Evolutionary conservation across 2,888 invertebrate species (phyloP).

Genomic region (Nebria salina): DNA sequence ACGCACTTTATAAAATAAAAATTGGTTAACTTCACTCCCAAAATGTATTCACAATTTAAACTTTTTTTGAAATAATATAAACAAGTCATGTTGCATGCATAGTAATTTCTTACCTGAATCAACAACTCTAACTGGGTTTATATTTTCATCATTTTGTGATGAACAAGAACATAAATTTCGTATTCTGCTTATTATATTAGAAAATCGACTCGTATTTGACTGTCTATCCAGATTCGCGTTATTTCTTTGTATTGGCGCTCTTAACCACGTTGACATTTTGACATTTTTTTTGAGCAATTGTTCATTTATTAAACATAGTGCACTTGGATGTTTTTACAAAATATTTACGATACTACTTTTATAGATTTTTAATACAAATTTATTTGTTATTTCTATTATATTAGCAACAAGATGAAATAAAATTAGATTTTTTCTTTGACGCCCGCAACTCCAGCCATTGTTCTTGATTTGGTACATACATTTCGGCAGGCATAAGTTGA

Average conservation of each 20-base stretch:
- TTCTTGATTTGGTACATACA: conserved; percentile 93
- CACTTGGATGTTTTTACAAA: not conserved
- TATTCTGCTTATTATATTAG: conserved; percentile 7
- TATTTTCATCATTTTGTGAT: not conserved
- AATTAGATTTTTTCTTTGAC: conserved; percentile 57
- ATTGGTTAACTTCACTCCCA: not conserved
- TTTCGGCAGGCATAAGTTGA: conserved; percentile 85
- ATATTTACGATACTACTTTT: too few relatives aligned
- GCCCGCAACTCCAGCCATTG: conserved; percentile 86
- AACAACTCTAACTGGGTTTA: conserved; percentile 24
- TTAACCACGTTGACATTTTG: not conserved
- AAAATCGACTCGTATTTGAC: not conserved
- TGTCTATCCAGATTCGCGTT: not conserved
- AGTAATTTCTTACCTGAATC: conserved; percentile 30
- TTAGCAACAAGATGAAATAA: conserved; percentile 45
- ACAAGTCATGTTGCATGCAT: not conserved
- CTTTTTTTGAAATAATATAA: not conserved
- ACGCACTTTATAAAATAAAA: conserved; percentile 25
- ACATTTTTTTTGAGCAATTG: not conserved
- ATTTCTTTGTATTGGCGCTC: not conserved
- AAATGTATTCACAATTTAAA: not conserved
- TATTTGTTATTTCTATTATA: conserved; percentile 7
- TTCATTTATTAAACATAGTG: not conserved
- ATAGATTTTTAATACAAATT: not conserved
- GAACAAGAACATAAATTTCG: not conserved